Evolutionary conservation across 2,888 invertebrate species (phyloP).

Genomic region (Thereva nobilitata): DNA sequence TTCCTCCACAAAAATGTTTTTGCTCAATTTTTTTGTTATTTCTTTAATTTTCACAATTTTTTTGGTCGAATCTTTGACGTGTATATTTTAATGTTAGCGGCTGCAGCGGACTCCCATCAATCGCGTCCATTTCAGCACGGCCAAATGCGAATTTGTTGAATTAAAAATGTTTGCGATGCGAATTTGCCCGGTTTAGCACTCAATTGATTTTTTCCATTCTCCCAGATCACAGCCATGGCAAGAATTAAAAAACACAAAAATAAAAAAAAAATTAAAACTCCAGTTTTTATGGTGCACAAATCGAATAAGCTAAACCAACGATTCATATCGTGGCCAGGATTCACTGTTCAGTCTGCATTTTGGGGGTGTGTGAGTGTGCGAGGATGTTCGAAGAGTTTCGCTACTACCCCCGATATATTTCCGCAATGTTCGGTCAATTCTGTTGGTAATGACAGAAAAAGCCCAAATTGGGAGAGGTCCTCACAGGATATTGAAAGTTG

Average conservation of each 20-base stretch:
- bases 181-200: constrained; percentile 43
- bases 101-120: constrained; percentile 6
- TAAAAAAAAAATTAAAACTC: constrained; percentile 7
- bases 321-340: constrained; percentile 18
- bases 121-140: constrained; percentile 32
- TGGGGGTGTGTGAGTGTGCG: too few species aligned
- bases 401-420: constrained; percentile 16
- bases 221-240: constrained; percentile 8
- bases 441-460: constrained; percentile 5
- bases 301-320: constrained; percentile 34
- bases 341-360: neutral
- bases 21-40: too few species aligned
- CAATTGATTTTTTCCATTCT: constrained; percentile 40
- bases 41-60: too few species aligned
- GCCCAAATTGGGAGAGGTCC: constrained; percentile 5
- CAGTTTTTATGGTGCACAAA: constrained; percentile 22
- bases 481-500: too few species aligned
- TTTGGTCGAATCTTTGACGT: too few species aligned
- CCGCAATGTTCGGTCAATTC: constrained; percentile 29
- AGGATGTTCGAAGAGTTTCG: constrained; percentile 6
- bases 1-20: too few species aligned
- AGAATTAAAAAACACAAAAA: neutral
- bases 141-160: constrained; percentile 42
- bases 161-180: constrained; percentile 42
- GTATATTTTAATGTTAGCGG: neutral